phyloP scores from a whole-genome alignment of 2,797 vertebrate species.

The Calcarius lapponicus region DNA sequence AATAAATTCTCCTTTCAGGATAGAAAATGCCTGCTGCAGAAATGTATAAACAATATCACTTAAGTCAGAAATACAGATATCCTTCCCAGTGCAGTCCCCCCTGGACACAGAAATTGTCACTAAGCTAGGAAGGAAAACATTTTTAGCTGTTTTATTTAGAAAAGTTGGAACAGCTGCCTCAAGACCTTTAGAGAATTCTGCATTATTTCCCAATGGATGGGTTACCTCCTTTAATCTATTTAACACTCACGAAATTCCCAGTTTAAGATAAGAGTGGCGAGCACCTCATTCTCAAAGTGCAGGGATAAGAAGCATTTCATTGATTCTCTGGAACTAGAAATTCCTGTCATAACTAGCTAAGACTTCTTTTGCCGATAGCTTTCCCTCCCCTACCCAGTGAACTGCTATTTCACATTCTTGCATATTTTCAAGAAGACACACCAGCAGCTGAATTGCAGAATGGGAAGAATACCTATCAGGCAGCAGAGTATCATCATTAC shows the following conservation, averaged over 20 bases:
- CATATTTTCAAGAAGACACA: slow-evolving; percentile 20
- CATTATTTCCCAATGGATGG: not conserved
- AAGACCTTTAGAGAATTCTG: not conserved
- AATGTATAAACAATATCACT: not conserved
- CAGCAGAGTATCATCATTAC: slow-evolving; percentile 1
- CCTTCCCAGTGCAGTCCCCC: not conserved
- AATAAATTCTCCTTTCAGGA: not conserved
- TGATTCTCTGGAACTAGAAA: slow-evolving; percentile 44
- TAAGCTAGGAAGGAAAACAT: not conserved
- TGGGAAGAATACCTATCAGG: slow-evolving; percentile 17
- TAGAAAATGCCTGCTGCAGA: not conserved
- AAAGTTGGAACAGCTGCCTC: not conserved
- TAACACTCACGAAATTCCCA: not conserved
- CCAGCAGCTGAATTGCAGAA: slow-evolving; percentile 17
- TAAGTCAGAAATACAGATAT: not conserved
- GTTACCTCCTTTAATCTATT: not conserved
- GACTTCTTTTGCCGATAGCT: not conserved
- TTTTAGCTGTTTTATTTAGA: not conserved
- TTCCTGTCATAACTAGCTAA: slow-evolving; percentile 58
- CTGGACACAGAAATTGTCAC: not conserved
- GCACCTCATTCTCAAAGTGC: not conserved
- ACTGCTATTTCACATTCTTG: slow-evolving; percentile 33
- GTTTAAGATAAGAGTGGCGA: not conserved
- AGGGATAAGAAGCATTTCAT: not conserved
- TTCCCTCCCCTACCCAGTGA: not conserved